Base-by-base conservation (phyloP, 2,888 invertebrate species). In the Limnephilus rhombicus region DNA sequence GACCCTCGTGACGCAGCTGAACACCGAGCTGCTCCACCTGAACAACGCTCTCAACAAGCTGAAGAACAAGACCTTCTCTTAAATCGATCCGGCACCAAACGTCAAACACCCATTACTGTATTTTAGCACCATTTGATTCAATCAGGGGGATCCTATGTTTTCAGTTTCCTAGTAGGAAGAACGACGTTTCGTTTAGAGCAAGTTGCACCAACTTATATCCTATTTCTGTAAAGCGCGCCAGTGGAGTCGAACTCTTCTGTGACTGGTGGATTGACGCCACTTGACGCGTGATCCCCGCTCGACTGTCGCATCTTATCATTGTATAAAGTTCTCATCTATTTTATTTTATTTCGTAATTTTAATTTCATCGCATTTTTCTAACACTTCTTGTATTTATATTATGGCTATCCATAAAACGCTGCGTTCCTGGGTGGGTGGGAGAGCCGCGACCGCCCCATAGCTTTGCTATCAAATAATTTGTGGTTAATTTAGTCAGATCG, bases 1-100 rank as follows among this genome's bases (percentile, higher is more conserved):
- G 95, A 97, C 97, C 88, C 97, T 98, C 94, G 97, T 98, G 94
- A 97, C 98, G 94, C 98, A 98, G 95, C 96, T 99, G 94, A 98
- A 98, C 96, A 98, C 98, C 68, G 98, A 99, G 96, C 97, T 98
- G 95, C 96, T 98, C 94, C 98, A 98, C 95, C 97, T 99, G 94
- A 98, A 98, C 95, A 98, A 98, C 95, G 98, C 99, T 94, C 97
- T 99, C 94, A 97, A 97, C 96, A 98, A 98, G 96, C 97, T 99
- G 95, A 98, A 98, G 96, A 97, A 96, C 94, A 96, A 97, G 87
- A 96, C 97, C 94, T 96, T 97, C 94, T 96, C 96, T 94, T 97
- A 95, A 96, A 95, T 93, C 94, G 94, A 94, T 94, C 94, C 86
- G 86, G 41, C 85, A 90, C 90, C 80, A 13, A 86, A 37, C 29